Evolutionary conservation across 2,888 invertebrate species (phyloP), one percentile per base, ranked within the genome.

Genomic region (Uloborus plumipes): DNA sequence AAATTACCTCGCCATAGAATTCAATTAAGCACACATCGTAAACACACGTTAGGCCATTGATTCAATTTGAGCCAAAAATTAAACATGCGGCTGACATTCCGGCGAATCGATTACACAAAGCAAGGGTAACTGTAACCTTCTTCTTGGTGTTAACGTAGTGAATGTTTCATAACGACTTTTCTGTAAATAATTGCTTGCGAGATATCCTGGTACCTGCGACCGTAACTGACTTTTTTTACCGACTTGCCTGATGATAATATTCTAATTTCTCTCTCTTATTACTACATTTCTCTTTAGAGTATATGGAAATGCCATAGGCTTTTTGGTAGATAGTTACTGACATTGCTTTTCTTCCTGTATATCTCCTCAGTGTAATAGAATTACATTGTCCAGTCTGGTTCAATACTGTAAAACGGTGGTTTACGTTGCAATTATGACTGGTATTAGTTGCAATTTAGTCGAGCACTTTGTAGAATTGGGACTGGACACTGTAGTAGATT

Each of bases 401-500:
- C 66, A 16, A 14, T 69, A 62, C 9, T 39, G 18, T 64, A 26
- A n/a, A 31, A 62, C 39, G 59, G 9, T 59, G 26, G 22, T 39
- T n/a, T 15, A 31, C 39, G 1, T 39, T 62, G 39, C 13, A 31
- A 13, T 64, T 13, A 11, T 39, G 39, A 66, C 66, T 15, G 26
- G 51, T 39, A 6, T 49, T 65, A 66, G 66, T 51, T n/a, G 15
- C 51, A 51, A 22, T 49, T 22, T 65, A 78, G 71, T n/a, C 15
- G 65, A 49, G 64, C 71, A 78, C 77, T 53, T 51, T 58, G 20
- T 79, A 80, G 73, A 61, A 77, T 26, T 53, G 67, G 73, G 80
- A 81, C 80, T 81, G 80, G 80, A 81, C 80, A 74, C 80, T 81
- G 80, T 81, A 81, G 65, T 81, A 81, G 74, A 69, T 73, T 51